Percentiles rank a stretch among this genome's conserved stretches.
phyloP scores from a whole-genome alignment of 2,888 invertebrate species.

The Dryadula phaetusa region DNA sequence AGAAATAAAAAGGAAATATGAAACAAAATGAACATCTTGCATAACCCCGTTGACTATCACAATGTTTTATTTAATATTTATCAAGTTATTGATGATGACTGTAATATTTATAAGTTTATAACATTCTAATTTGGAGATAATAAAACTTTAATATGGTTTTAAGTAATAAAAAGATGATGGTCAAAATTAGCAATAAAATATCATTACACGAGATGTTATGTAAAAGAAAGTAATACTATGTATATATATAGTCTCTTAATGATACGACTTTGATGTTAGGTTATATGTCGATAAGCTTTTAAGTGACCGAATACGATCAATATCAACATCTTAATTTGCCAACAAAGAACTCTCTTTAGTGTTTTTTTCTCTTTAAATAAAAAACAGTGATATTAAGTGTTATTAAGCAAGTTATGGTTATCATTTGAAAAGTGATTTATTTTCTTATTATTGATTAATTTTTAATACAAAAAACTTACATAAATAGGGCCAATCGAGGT shows the following conservation, averaged over 20 bases:
- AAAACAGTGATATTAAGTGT: no score
- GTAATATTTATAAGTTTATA: background rate
- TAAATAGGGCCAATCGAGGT: no score
- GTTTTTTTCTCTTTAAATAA: background rate
- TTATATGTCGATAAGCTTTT: background rate
- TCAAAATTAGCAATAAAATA: background rate
- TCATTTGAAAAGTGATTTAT: background rate
- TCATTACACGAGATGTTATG: background rate
- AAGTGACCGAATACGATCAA: background rate
- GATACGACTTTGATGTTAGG: background rate
- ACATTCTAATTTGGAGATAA: background rate
- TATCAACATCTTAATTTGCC: background rate
- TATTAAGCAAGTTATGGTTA: background rate
- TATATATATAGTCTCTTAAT: background rate
- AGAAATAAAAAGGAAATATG: background rate
- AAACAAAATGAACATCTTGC: background rate
- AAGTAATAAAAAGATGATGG: background rate
- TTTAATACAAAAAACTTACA: no score
- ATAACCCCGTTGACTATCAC: background rate
- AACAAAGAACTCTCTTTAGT: background rate
- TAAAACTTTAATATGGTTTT: background rate
- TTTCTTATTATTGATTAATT: background rate
- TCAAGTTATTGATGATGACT: background rate
- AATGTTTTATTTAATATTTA: constrained; percentile 3
- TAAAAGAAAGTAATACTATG: constrained; percentile 5